phyloP scores from a whole-genome alignment of 1,140 invertebrate genomes.

The Nymphalis io region DNA sequence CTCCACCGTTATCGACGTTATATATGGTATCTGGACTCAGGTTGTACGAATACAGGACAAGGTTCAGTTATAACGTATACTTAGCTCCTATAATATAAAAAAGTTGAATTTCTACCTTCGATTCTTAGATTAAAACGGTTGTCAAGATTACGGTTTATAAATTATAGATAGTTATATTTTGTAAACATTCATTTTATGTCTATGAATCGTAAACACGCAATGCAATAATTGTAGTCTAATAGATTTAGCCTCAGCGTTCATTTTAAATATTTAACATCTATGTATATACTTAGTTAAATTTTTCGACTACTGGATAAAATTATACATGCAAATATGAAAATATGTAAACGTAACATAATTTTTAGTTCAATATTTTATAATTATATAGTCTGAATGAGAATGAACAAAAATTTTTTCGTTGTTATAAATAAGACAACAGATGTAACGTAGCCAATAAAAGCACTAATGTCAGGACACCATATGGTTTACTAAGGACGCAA shows the following conservation, averaged over 20 bases:
- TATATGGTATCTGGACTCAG: slow-evolving; percentile 67
- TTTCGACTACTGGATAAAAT: no score
- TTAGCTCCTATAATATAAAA: background rate
- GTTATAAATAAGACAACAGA: background rate
- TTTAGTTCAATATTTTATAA: no score
- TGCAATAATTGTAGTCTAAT: background rate
- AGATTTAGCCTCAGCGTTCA: background rate
- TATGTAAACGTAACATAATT: no score
- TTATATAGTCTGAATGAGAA: no score
- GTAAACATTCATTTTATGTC: background rate
- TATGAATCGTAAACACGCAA: background rate
- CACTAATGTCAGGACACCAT: slow-evolving; percentile 9
- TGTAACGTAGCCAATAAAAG: background rate
- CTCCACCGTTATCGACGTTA: slow-evolving; percentile 70
- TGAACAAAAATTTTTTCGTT: no score
- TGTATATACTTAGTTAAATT: no score
- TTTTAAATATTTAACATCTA: background rate
- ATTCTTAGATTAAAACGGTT: background rate
- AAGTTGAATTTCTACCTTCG: background rate
- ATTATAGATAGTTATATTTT: background rate
- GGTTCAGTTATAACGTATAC: slow-evolving; percentile 39
- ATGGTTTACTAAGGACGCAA: slow-evolving; percentile 4
- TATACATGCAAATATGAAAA: no score
- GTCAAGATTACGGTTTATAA: background rate
- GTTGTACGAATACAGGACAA: slow-evolving; percentile 41